phyloP scores from a whole-genome alignment of 2,888 invertebrate species.

The Phragmatobia fuliginosa region DNA sequence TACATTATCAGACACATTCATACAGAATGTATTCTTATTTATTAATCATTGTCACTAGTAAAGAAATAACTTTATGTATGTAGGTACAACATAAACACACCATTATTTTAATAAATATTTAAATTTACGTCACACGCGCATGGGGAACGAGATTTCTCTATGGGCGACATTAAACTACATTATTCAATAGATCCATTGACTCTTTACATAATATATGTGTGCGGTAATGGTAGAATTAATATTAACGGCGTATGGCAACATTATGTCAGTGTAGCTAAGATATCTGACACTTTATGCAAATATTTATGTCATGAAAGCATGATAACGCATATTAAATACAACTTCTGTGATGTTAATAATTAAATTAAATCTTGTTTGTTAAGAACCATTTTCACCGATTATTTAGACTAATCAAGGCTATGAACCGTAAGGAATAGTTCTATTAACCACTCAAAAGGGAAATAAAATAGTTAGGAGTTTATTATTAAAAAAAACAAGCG shows the following conservation, averaged over 20 bases:
- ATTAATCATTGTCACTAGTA: not conserved
- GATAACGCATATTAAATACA: constrained; percentile 39
- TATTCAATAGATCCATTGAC: constrained; percentile 29
- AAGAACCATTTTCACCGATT: not conserved
- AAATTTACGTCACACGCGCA: constrained; percentile 12
- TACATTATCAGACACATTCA: not conserved
- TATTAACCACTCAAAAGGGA: not conserved
- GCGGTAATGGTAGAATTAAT: constrained; percentile 47
- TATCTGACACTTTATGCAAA: constrained; percentile 31
- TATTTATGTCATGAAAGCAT: constrained; percentile 33
- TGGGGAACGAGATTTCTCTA: constrained; percentile 23
- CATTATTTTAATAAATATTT: constrained; percentile 1
- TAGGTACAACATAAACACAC: not conserved
- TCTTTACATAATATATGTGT: constrained; percentile 46
- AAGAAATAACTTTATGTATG: not conserved
- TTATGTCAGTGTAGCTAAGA: constrained; percentile 47
- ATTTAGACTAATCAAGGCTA: not conserved
- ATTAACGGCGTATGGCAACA: constrained; percentile 42
- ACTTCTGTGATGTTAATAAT: constrained; percentile 9
- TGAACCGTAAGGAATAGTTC: not conserved
- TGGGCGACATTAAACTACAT: constrained; percentile 32
- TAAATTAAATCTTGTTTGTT: not conserved
- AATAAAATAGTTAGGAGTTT: not conserved
- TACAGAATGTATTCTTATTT: not conserved
- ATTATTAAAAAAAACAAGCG: not conserved